These are phyloP conservation scores for Condylura cristata DNA, from an alignment of 2,113 vertebrate genomes.

Conservation along the genomic window DNA sequence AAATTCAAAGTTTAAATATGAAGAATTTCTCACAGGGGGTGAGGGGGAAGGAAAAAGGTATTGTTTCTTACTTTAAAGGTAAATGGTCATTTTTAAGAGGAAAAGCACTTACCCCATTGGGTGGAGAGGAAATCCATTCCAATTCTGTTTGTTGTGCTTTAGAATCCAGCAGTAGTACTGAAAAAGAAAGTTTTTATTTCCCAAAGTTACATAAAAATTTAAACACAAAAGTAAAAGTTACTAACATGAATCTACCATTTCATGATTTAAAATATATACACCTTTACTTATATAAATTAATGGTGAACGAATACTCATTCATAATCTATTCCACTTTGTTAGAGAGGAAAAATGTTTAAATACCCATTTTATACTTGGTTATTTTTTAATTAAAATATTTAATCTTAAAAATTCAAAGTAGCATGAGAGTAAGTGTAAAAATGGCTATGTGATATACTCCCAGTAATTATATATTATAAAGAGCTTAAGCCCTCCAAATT, in stretches of 20 bases:
- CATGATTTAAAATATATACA: conserved; percentile 36
- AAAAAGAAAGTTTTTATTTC: conserved; percentile 53
- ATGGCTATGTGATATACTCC: background rate
- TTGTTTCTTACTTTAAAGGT: conserved; percentile 55
- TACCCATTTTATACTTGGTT: background rate
- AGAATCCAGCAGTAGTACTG: conserved; percentile 98
- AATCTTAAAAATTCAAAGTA: background rate
- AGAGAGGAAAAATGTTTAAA: background rate
- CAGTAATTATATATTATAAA: background rate
- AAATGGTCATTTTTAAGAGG: background rate
- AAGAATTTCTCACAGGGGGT: background rate
- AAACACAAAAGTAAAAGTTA: background rate
- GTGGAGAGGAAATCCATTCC: conserved; percentile 99
- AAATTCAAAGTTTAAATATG: conserved; percentile 55
- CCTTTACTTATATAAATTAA: conserved; percentile 27
- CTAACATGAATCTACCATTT: background rate
- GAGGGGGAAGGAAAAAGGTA: background rate
- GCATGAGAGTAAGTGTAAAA: background rate
- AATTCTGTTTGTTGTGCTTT: conserved; percentile 99
- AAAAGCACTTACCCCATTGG: conserved; percentile 94
- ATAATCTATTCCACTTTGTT: background rate
- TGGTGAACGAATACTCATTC: conserved; percentile 19
- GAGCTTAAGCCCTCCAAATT: background rate
- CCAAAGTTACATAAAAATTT: conserved; percentile 63
- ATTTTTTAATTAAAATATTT: conserved; percentile 28